Evolutionary conservation across 1,140 invertebrate genomes (phyloP), one percentile per base, ranked within the genome.

Genomic region (Orchesella cincta): DNA sequence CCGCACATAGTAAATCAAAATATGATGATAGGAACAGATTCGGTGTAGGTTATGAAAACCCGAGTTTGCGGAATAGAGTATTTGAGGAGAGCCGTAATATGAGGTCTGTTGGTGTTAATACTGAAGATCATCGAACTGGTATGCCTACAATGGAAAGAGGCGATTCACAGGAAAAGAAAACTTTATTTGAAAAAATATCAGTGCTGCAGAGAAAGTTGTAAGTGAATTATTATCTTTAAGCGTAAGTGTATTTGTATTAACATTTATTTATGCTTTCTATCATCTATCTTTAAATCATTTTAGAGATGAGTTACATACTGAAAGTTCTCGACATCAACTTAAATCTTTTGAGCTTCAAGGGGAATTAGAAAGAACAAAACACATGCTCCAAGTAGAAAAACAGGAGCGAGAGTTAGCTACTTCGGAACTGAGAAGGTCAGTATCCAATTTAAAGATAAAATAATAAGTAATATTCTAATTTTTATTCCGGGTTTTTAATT

Each of bases 271-370:
- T 20, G 39, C 20, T 46, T 46, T 8, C 39, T 57, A 57, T 8
- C 5, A n/a, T 57, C 5, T 57, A 57, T 23, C 8, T n/a, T 14
- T 18, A 57, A 57, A 57, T 57, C 5, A 57, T 23, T 26, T 23
- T 57, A 57, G 54, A 23, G 54, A 57, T 5, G 54, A 57, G 54
- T 5, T 57, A 26, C 54, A 57, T 16, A 23, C 54, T 8, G 54
- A 57, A n/a, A 57, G 54, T 57, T 57, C 54, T 14, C 8, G 54
- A 3, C 54, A 57, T 23, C 54, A 57, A 23, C 23, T 57, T 3
- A 57, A 57, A 23, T 57, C 54, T n/a, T 57, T 57, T 23, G 54
- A 57, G 26, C 23, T 57, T n/a, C 54, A 57, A 57, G 54, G 54
- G 26, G 54, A 57, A 26, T 57, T 57, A 23, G 54, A 57, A 57